Percentiles rank a stretch among this genome's conserved stretches.
Evolutionary conservation across 2,113 vertebrate genomes (phyloP).

Genomic region (Cnemophilus loriae): DNA sequence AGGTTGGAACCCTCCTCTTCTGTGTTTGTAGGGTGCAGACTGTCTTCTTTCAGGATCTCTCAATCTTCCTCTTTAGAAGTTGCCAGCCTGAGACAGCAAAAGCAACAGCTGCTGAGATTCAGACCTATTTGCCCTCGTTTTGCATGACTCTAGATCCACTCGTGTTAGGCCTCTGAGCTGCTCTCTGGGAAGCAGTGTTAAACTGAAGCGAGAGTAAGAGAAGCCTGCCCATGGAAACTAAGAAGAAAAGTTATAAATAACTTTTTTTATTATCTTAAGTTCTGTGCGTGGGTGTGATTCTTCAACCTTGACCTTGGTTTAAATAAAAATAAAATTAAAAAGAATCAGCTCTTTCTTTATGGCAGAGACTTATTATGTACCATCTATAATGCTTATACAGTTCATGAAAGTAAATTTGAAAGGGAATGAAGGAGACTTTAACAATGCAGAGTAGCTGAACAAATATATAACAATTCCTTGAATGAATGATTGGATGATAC

Average conservation of each 20-base stretch:
- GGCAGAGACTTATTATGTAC: conserved; percentile 18
- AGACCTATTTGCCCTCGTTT: not conserved
- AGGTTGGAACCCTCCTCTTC: not conserved
- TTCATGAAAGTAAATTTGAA: conserved; percentile 46
- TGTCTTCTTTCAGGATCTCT: not conserved
- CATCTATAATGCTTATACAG: not conserved
- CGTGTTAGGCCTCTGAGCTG: not conserved
- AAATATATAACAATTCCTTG: conserved; percentile 51
- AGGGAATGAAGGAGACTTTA: conserved; percentile 23
- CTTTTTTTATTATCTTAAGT: conserved; percentile 50
- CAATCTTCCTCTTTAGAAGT: not conserved
- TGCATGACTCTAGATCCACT: not conserved
- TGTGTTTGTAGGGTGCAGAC: not conserved
- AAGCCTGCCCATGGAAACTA: not conserved
- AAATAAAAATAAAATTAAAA: conserved; percentile 61
- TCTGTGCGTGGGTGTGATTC: not conserved
- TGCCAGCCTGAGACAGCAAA: not conserved
- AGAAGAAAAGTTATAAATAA: conserved; percentile 39
- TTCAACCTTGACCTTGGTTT: conserved; percentile 52
- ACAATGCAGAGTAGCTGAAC: conserved; percentile 38
- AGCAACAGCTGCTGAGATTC: not conserved
- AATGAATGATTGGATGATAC: conserved; percentile 55
- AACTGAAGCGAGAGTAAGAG: not conserved
- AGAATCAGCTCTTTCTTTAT: conserved; percentile 1
- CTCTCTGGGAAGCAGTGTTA: not conserved